Base-by-base conservation (phyloP, 2,888 invertebrate species). In the Papilio protenor region DNA sequence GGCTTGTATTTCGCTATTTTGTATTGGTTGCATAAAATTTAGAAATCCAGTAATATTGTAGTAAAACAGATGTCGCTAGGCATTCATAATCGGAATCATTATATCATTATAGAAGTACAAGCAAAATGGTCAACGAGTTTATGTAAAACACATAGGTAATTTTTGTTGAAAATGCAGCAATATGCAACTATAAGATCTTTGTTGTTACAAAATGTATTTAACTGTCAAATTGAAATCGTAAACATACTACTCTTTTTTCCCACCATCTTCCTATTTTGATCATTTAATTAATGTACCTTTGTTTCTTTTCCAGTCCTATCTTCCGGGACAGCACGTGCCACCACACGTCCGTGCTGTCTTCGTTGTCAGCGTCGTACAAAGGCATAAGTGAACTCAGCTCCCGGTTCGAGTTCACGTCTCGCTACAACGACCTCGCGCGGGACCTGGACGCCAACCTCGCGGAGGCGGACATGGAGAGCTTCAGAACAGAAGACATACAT, bases 381-480 rank as follows among this genome's bases (percentile, higher is more conserved):
- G 97, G 97, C 79, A 94, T 96, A 89, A 95, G 96, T 82, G 96
- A 96, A 85, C 91, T 96, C 81, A 90, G 94, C 66, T 94, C 95
- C 59, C 91, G 93, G 77, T 94, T 94, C 87, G 94, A 94, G 83
- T 94, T 93, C 87, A 93, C 93, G 16, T 95, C 96, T 66, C 97
- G 97, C 86, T 98, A 98, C 91, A 98, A 98, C 91, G 97, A 97
- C 88, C 94, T 98, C 87, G 97, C 98, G 59, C 96, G 97, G 89
- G 98, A 98, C 90, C 96, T 98, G 92, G 98, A 98, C 93, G 98
- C 98, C 80, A 98, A 98, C 92, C 96, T 98, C 86, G 98, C 98
- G 64, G 98, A 98, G 92, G 98, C 98, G 78, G 98, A 98, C 92
- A 98, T 98, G 97, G 98, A 98, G 92, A 98, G 98, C 90, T 98